Conservation (phyloP, 92 coral and sea anemone species). For the Epizoanthus fatuus region DNA sequence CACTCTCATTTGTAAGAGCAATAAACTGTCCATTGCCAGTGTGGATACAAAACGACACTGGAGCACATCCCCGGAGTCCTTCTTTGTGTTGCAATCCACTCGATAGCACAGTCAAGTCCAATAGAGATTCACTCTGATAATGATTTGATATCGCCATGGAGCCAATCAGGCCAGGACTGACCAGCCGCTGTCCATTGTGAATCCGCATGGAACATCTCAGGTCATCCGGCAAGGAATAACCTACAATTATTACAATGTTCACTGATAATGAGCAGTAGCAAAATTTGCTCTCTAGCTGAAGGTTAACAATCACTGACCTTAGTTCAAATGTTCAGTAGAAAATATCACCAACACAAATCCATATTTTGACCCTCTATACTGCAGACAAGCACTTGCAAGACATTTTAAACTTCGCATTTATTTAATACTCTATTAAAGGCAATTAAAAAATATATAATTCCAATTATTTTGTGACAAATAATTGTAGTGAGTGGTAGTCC, state of each 20-base stretch:
- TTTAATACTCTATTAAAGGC: no score
- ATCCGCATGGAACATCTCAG: conserved; percentile 92
- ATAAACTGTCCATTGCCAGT: conserved; percentile 97
- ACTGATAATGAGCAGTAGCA: not conserved
- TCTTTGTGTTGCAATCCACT: conserved; percentile 80
- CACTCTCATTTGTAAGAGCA: conserved; percentile 90
- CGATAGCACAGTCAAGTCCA: conserved; percentile 77
- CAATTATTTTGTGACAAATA: no score
- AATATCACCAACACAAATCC: no score
- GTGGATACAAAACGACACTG: conserved; percentile 87
- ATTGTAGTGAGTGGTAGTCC: no score
- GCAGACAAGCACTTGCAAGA: no score
- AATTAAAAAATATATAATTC: no score
- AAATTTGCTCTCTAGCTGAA: not conserved
- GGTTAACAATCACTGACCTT: no score
- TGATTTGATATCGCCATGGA: conserved; percentile 94
- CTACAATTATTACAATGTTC: conserved; percentile 40
- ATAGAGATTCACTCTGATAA: conserved; percentile 94
- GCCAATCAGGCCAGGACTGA: conserved; percentile 91
- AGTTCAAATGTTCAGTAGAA: no score
- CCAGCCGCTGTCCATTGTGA: conserved; percentile 96
- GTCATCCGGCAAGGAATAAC: conserved; percentile 86
- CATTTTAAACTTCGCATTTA: no score
- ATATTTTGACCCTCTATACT: no score
- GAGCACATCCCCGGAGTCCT: conserved; percentile 89